A percentile compares a stretch with the other conserved stretches of the same genome.
Evolutionary conservation across 2,113 vertebrate genomes (phyloP).

Genomic region (Bos indicus): DNA sequence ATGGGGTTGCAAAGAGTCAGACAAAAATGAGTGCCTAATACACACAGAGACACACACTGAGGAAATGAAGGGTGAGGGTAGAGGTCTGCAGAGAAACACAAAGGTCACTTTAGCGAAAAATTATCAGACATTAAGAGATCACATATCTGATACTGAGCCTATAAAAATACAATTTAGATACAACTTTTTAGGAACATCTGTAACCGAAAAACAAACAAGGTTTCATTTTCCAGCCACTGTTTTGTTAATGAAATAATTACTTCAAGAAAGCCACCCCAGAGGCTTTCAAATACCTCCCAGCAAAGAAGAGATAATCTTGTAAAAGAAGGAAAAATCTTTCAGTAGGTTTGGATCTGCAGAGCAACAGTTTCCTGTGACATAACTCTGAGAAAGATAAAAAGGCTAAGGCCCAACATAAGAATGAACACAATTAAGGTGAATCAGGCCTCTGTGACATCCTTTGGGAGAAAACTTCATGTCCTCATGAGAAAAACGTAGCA

Average conservation of each 20-base stretch:
- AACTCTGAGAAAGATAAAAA: conserved; percentile 13
- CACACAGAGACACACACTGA: not conserved
- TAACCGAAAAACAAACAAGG: not conserved
- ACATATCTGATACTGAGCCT: not conserved
- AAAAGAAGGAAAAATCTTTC: not conserved
- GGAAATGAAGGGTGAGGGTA: not conserved
- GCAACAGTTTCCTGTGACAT: not conserved
- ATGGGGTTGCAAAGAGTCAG: not conserved
- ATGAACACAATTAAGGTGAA: not conserved
- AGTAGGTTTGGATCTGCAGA: not conserved
- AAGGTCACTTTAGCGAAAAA: not conserved
- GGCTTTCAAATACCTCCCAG: not conserved
- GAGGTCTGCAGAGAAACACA: not conserved
- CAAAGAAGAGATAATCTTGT: not conserved
- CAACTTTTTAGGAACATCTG: not conserved
- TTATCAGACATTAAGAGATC: not conserved
- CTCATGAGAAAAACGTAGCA: not conserved
- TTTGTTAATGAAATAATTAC: not conserved
- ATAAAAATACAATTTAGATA: not conserved
- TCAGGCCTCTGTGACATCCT: not conserved
- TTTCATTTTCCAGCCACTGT: not conserved
- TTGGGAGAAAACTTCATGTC: not conserved
- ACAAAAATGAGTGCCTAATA: not conserved
- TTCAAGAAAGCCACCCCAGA: not conserved
- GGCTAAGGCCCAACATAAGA: not conserved